A percentile compares a stretch with the other conserved stretches of the same genome.
Conservation (phyloP, 2,888 invertebrate species). For the Gastrophysa polygoni region DNA sequence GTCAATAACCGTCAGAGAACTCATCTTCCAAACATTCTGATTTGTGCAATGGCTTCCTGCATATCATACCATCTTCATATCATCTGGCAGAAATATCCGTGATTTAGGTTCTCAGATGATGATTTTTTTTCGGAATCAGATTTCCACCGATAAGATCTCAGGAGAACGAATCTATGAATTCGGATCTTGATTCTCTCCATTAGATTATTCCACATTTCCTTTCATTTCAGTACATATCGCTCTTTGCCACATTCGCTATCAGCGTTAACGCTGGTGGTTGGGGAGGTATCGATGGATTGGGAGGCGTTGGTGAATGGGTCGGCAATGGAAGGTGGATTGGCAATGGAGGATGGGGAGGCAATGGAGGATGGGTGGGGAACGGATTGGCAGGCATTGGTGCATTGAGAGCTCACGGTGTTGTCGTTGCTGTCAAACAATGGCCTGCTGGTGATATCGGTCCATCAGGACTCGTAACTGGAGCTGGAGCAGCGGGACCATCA, state of each 20-base stretch:
- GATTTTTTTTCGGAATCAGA: too few species aligned
- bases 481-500: constrained; percentile 15
- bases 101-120: too few species aligned
- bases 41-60: too few species aligned
- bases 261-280: not conserved
- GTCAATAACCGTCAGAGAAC: too few species aligned
- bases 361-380: not conserved
- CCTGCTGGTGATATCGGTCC: not conserved
- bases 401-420: not conserved
- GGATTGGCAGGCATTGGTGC: not conserved
- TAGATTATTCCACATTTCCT: not conserved
- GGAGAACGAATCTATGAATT: too few species aligned
- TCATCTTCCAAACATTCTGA: too few species aligned
- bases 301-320: not conserved
- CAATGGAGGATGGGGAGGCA: too few species aligned
- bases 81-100: too few species aligned
- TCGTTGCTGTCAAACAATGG: not conserved
- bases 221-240: not conserved
- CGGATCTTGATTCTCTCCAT: too few species aligned
- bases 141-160: too few species aligned
- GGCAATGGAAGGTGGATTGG: too few species aligned
- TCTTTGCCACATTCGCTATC: not conserved
- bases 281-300: not conserved
- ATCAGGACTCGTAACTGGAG: constrained; percentile 14
- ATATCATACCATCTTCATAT: too few species aligned